Percentiles rank a stretch among this genome's conserved stretches.
Evolutionary conservation across 2,113 vertebrate species (phyloP).

Genomic region (Hyaena hyaena): DNA sequence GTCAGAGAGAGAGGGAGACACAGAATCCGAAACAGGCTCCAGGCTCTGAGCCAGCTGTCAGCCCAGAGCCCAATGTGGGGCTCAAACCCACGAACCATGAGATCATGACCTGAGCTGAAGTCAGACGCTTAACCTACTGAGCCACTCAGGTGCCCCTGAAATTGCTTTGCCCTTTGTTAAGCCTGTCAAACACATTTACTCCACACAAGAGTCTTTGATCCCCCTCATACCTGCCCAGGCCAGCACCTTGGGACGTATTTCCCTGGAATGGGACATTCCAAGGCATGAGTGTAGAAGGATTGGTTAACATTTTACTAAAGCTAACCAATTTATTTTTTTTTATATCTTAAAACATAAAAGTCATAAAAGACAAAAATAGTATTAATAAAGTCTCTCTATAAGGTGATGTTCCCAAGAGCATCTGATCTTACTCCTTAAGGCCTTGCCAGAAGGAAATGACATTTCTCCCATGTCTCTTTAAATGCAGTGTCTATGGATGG

Average conservation of each 20-base stretch:
- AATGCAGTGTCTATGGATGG: not conserved
- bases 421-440: not conserved
- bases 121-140: too few relatives aligned
- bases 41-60: too few relatives aligned
- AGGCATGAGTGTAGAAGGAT: not conserved
- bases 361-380: not conserved
- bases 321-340: constrained; percentile 22
- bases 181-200: not conserved
- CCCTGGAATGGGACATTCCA: not conserved
- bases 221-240: not conserved
- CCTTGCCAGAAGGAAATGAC: not conserved
- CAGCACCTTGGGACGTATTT: not conserved
- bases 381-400: not conserved
- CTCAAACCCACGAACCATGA: too few relatives aligned
- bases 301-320: not conserved
- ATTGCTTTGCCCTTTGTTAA: not conserved
- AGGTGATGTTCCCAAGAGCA: not conserved
- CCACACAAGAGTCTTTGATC: not conserved
- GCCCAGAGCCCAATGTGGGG: too few relatives aligned
- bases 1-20: too few relatives aligned
- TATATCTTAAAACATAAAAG: constrained; percentile 52
- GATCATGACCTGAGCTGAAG: too few relatives aligned
- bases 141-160: not conserved
- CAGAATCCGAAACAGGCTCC: too few relatives aligned
- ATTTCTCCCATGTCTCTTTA: not conserved